These are phyloP conservation scores for Anodontia alba DNA, from an alignment of 2,888 invertebrate genomes.

Conservation along the genomic window DNA sequence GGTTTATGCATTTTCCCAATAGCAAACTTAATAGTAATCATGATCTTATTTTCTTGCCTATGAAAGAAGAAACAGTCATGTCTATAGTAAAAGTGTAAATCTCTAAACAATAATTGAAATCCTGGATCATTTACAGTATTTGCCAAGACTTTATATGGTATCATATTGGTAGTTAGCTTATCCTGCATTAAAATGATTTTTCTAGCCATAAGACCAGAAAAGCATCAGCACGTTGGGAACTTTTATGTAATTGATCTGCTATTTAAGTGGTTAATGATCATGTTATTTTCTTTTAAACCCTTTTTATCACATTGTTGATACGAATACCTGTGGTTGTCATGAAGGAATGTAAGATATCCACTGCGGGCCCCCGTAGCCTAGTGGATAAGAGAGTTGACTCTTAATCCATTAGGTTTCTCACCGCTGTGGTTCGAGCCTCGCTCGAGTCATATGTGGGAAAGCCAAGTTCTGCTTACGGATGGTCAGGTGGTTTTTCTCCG, in stretches of 20 bases:
- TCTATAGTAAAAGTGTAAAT: conserved; percentile 10
- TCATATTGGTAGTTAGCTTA: conserved; percentile 1
- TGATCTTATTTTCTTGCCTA: neutral
- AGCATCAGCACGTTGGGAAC: neutral
- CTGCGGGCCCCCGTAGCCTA: neutral
- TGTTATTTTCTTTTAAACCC: conserved; percentile 27
- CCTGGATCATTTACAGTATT: neutral
- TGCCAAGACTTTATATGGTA: neutral
- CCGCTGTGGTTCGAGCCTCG: too few relatives aligned
- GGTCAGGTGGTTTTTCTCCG: too few relatives aligned
- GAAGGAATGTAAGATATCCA: conserved; percentile 28
- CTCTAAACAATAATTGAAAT: conserved; percentile 7
- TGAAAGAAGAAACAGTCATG: conserved; percentile 17
- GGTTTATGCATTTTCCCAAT: conserved; percentile 1
- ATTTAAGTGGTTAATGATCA: neutral
- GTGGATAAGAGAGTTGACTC: too few relatives aligned
- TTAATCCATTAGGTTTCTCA: too few relatives aligned
- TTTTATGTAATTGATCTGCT: conserved; percentile 2
- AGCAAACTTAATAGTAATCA: conserved; percentile 17
- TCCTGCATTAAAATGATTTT: neutral
- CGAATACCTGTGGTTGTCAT: conserved; percentile 24
- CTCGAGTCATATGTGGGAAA: too few relatives aligned
- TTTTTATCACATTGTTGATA: conserved; percentile 28
- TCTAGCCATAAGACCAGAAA: neutral
- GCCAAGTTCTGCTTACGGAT: too few relatives aligned